Base-by-base conservation (phyloP, 1,140 invertebrate species). In the Heliconius hewitsoni region DNA sequence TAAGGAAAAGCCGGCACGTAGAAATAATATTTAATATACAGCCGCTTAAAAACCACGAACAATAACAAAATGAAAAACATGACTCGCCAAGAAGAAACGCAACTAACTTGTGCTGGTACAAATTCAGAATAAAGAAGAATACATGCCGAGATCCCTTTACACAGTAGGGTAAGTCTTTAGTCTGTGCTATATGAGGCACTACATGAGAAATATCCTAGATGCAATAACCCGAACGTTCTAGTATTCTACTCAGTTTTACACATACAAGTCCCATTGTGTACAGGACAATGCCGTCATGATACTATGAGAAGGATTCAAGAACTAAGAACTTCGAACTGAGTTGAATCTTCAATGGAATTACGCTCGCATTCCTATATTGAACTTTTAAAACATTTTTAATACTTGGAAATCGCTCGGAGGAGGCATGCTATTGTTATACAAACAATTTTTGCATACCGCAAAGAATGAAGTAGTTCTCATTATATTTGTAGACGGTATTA, bases 271-370 rank as follows among this genome's bases (percentile, higher is more conserved):
- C 89, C 77, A 91, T 93, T 93, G 91, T 93, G 77, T 52, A 78
- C 76, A 80, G 89, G 87, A 93, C 92, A 93, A 93, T 87, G 87
- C 85, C 78, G 80, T 82, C 85, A 85, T 86, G 85, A 87, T 86
- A 85, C 84, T 88, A 86, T 83, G 85, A 86, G 82, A 82, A 85
- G 84, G 85, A 87, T 85, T 87, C 87, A 84, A 87, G 84, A 89
- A 83, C 84, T 82, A 77, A 88, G 87, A 90, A 88, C 89, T 89
- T 86, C 76, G 82, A 88, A 81, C 82, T 84, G 79, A 83, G 81
- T 84, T 84, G 77, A 84, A 87, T 84, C 83, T 82, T 84, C 84
- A 81, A 86, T 85, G 79, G 79, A 83, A 86, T 86, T 83, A 84
- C 85, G 81, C 80, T 82, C 81, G 81, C 84, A 79, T 85, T 79